Percentiles rank a stretch among this genome's conserved stretches.
phyloP scores from a whole-genome alignment of 35 echinoderm and acorn worm species.

The Patiria miniata region DNA sequence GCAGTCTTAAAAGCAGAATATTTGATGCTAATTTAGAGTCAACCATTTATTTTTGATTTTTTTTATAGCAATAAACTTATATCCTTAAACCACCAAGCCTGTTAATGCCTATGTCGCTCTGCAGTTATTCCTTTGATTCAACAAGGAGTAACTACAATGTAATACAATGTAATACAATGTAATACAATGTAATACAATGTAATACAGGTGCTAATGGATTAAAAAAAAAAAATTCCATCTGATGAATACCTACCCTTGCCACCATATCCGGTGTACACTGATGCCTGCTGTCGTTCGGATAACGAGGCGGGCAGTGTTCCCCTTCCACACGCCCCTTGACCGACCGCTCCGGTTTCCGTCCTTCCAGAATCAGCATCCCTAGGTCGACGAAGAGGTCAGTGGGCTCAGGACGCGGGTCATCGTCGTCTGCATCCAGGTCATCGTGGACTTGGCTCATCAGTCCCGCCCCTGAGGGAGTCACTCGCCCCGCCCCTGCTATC shows the following conservation, averaged over 20 bases:
- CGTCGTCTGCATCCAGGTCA: not conserved
- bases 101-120: no score
- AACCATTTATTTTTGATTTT: no score
- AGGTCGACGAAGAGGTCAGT: slow-evolving; percentile 74
- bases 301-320: slow-evolving; percentile 68
- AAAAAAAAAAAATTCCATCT: no score
- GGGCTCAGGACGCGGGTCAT: slow-evolving; percentile 42
- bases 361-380: slow-evolving; percentile 80
- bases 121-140: no score
- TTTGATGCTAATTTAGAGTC: no score
- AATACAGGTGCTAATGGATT: no score
- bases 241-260: slow-evolving; percentile 7
- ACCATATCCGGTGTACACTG: slow-evolving; percentile 36
- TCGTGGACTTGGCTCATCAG: not conserved
- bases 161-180: no score
- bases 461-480: slow-evolving; percentile 5
- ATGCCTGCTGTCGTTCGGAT: slow-evolving; percentile 31
- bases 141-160: no score
- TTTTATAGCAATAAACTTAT: no score
- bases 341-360: slow-evolving; percentile 69
- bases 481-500: slow-evolving; percentile 18
- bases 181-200: no score
- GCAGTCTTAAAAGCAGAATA: no score
- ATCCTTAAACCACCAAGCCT: no score
- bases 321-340: slow-evolving; percentile 83